Base-by-base conservation (phyloP, 2,113 vertebrate genomes). In the Neopipo cinnamomea region DNA sequence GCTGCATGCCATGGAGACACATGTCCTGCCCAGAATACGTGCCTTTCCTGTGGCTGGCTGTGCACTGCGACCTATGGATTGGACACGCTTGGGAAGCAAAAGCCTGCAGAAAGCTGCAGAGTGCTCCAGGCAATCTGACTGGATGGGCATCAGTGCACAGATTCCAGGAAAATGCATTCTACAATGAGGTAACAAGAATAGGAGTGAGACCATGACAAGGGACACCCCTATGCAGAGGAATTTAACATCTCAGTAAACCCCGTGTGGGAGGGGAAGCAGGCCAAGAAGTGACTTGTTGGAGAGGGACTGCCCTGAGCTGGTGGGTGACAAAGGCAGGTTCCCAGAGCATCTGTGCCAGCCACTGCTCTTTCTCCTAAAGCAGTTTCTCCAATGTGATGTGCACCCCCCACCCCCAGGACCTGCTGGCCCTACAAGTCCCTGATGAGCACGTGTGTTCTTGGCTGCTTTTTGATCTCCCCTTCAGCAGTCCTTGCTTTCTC, bases 271-370 rank as follows among this genome's bases (percentile, higher is more conserved):
- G 33, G 59, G 47, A 84, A 72, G 30, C 2, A 1, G 39, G 91
- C 80, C 91, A 94, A 91, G 68, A 24, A 87, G 86, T 75, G 76
- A 30, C 93, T 91, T 68, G n/a, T 30, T 89, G 56, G 21, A 65
- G 61, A 50, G 65, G 73, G 65, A 93, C 76, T 91, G 89, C 93
- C 77, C 81, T 85, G 49, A 52, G 61, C 52, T 75, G 52, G 24
- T 0, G 5, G 74, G 37, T 75, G 73, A 75, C 87, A 92, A 52
- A 96, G 49, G 41, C 58, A 65, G 73, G 70, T 68, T 86, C 70
- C n/a, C 41, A 24, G 19, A 72, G 44, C 66, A 7, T 28, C 2
- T 5, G 16, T 87, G 84, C 87, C 80, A 92, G 18, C 5, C 65
- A 47, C 30, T 50, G 49, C 72, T 75, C 61, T 25, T 11, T 25